These are phyloP conservation scores for Chelidonichthys spinosus DNA, from an alignment of 2,797 vertebrate species.

Conservation along the genomic window DNA sequence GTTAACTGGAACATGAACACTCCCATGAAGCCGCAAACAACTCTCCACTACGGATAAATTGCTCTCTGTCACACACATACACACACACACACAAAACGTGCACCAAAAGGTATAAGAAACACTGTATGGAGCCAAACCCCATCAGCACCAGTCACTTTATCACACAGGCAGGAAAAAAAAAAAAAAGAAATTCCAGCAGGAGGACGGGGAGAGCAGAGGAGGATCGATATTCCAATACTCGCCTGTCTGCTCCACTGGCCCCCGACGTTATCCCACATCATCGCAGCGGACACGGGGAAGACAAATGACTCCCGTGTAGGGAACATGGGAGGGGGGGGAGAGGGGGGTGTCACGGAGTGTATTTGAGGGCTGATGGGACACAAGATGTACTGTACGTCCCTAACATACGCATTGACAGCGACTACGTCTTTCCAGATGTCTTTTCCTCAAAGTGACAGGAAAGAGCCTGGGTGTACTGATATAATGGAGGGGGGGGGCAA, in stretches of 20 bases:
- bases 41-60: constrained; percentile 56
- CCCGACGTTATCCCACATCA: constrained; percentile 78
- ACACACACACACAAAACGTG: constrained; percentile 20
- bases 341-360: constrained; percentile 25
- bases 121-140: constrained; percentile 63
- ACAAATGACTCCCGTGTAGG: constrained; percentile 76
- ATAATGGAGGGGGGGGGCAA: constrained; percentile 47
- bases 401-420: constrained; percentile 52
- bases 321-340: constrained; percentile 54
- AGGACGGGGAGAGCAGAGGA: constrained; percentile 56
- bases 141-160: constrained; percentile 67
- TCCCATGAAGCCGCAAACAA: constrained; percentile 46
- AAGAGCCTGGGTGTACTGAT: constrained; percentile 39
- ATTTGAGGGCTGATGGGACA: constrained; percentile 49
- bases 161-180: constrained; percentile 47
- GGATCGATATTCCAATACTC: constrained; percentile 82
- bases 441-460: constrained; percentile 45
- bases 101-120: constrained; percentile 51
- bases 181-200: constrained; percentile 42
- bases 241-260: constrained; percentile 79
- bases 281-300: constrained; percentile 71
- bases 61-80: constrained; percentile 17
- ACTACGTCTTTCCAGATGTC: constrained; percentile 35
- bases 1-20: constrained; percentile 45
- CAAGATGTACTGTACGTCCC: constrained; percentile 52